Evolutionary conservation across 2,797 vertebrate genomes (phyloP), one percentile per base, ranked within the genome.

Genomic region (Avahi laniger): DNA sequence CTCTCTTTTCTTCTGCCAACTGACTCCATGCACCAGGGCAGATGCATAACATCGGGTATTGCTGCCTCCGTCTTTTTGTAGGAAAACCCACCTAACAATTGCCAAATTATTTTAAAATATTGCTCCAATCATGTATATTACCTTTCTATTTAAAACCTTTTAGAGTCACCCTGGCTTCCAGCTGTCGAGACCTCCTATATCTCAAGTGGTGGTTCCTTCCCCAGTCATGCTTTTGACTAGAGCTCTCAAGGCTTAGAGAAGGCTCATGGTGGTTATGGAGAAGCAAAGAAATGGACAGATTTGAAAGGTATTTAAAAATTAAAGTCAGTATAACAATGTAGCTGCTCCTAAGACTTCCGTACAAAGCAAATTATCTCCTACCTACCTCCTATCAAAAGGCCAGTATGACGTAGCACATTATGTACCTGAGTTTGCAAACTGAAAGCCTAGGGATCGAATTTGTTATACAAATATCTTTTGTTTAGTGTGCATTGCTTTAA

Each of bases 351-450:
- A 69, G 41, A 24, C 41, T 63, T 38, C 30, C 2, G 20, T 2
- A 1, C n/a, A 50, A 46, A 76, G 70, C 46, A 7, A 54, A 59
- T 6, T 24, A 12, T 5, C 43, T 7, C 2, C 13, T 15, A 6
- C 17, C 24, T 20, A 1, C 43, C 63, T 94, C 11, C 89, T 35
- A 5, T 1, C 14, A 26, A 13, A 59, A 89, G 33, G 69, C 75
- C 73, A 65, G 30, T 12, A 6, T 1, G 30, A n/a, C 0, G 0
- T 0, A 26, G 5, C 18, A 4, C 0, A 5, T 5, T 10, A 15
- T 26, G 35, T 67, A 14, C 30, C 4, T 0, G 3, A 54, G 20
- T 35, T 67, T 73, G 69, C 85, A 75, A 67, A 67, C 46, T 0
- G 9, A 11, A 63, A 10, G 61, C 52, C 70, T 35, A 6, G 1